These are phyloP conservation scores for Macroramphosus scolopax DNA, from an alignment of 2,797 vertebrate species.

Conservation along the genomic window DNA sequence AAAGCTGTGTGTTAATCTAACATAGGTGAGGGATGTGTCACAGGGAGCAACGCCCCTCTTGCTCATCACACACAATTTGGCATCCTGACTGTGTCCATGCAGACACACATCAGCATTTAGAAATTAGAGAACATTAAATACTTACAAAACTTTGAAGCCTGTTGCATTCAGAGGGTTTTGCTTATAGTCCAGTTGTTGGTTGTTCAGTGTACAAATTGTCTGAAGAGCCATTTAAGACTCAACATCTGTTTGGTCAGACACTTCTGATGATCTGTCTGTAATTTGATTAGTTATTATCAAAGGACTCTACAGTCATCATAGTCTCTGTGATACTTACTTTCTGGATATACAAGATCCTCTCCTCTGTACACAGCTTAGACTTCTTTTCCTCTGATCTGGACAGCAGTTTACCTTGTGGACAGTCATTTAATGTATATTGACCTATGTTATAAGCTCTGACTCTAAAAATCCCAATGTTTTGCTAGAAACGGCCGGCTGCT, in stretches of 20 bases:
- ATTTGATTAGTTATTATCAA: too few relatives aligned
- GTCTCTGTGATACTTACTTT: constrained; percentile 19
- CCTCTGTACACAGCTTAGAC: constrained; percentile 1
- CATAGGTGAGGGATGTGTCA: constrained; percentile 7
- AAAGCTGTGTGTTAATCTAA: constrained; percentile 20
- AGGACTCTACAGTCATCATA: too few relatives aligned
- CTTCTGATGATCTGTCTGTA: constrained; percentile 41
- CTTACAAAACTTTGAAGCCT: too few relatives aligned
- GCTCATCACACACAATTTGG: too few relatives aligned
- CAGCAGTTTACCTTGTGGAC: background rate
- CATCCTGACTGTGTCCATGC: too few relatives aligned
- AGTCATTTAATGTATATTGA: background rate
- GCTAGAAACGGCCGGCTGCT: constrained; percentile 86
- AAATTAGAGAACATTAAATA: too few relatives aligned
- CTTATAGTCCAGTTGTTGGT: background rate
- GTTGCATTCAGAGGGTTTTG: too few relatives aligned
- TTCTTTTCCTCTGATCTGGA: constrained; percentile 19
- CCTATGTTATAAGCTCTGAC: too few relatives aligned
- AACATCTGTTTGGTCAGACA: constrained; percentile 20
- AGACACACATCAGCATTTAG: too few relatives aligned
- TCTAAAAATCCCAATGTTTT: constrained; percentile 20
- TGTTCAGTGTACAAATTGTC: background rate
- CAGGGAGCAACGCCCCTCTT: too few relatives aligned
- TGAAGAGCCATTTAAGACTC: background rate
- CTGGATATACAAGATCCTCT: background rate